Evolutionary conservation across 2,113 vertebrate genomes (phyloP), one percentile per base, ranked within the genome.

Genomic region (Beaufortia kweichowensis): DNA sequence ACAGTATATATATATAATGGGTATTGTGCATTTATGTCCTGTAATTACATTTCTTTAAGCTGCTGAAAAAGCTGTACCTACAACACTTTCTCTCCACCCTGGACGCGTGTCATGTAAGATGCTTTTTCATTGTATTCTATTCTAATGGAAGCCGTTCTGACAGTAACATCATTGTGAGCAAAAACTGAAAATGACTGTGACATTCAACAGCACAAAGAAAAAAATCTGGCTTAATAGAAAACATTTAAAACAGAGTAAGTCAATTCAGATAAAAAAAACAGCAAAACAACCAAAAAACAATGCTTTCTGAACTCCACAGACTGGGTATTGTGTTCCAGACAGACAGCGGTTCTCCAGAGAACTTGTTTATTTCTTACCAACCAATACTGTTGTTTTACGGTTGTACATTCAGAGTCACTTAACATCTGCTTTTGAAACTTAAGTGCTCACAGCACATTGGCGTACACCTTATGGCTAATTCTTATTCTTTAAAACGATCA

Each of bases 391-490:
- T 53, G 11, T 33, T 43, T 0, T 48, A 76, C 15, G 41, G 23
- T 33, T 71, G 53, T 71, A 57, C 69, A 71, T 71, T 59, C 17
- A 11, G 10, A 71, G 69, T 59, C 28, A 53, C 29, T 50, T 41
- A 65, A 65, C 46, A 28, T 48, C 53, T 77, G 66, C 35, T 63
- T 41, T 65, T 57, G 39, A 72, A 72, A 28, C 50, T 2, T 2
- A 72, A 57, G 24, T 5, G 17, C 50, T 63, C 31, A 11, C 26
- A 57, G 43, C 61, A 46, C 65, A 80, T 15, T 63, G 14, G 23
- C 17, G 28, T 28, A 59, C 24, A 62, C 55, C 26, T 75, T 68
- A 50, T 64, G 66, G 66, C 60, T 64, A 71, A 80, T 70, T 63
- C 48, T 68, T 26, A 57, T 41, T 48, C 23, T 35, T 53, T 15